A percentile compares a stretch with the other conserved stretches of the same genome.
Evolutionary conservation across 2,113 vertebrate species (phyloP).

Genomic region (Erpornis zantholeuca): DNA sequence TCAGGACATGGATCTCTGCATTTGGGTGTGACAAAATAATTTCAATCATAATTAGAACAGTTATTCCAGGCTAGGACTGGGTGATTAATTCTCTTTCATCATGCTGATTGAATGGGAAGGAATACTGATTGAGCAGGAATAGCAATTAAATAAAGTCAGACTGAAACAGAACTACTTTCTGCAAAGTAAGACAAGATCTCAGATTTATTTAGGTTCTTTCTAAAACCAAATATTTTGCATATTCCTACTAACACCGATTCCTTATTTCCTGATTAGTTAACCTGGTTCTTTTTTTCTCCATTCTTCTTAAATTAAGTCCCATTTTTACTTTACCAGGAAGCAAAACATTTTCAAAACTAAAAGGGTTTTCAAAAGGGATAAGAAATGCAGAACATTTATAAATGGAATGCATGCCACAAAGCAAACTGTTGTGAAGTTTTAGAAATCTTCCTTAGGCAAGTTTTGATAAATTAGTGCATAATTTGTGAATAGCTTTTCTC

Average conservation of each 20-base stretch:
- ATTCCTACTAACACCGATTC: neutral
- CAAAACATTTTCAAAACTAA: neutral
- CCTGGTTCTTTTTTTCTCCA: accelerated
- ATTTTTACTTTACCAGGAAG: neutral
- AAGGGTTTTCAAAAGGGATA: neutral
- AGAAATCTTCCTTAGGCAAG: neutral
- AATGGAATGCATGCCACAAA: neutral
- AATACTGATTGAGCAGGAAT: neutral
- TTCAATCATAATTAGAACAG: neutral
- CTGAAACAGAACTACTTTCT: neutral
- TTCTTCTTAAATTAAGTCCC: neutral
- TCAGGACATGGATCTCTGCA: neutral
- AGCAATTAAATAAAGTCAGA: neutral
- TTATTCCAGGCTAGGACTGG: neutral
- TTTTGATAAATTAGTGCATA: neutral
- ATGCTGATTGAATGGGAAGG: neutral
- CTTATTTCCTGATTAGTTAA: neutral
- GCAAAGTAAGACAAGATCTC: neutral
- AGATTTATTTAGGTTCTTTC: neutral
- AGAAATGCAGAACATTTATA: neutral
- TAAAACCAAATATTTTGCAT: neutral
- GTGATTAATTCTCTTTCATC: neutral
- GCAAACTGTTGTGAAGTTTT: neutral
- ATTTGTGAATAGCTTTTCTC: neutral
- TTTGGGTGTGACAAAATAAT: neutral